Base-by-base conservation (phyloP, 2,797 vertebrate genomes). In the Micromesistius poutassou region DNA sequence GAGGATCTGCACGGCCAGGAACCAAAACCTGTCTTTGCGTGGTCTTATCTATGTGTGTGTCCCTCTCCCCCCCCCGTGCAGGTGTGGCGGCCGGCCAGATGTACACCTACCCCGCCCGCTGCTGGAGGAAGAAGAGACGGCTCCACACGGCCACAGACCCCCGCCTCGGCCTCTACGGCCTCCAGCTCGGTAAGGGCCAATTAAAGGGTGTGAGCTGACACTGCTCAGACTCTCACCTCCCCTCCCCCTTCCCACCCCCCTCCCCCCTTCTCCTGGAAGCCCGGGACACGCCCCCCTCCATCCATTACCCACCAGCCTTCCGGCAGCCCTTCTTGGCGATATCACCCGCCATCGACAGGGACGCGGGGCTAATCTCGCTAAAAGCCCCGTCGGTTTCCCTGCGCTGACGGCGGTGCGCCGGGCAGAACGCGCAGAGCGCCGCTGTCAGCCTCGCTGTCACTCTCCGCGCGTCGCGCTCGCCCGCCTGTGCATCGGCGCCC, bases 101-200 rank as follows among this genome's bases (percentile, higher is more conserved):
- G 86, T 98, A 98, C 87, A 97, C 96, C 0, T 98, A 98, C 87
- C 97, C 97, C 19, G 97, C 97, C 78, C 97, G 97, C 81, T 99
- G 97, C 92, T 99, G 97, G 97, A 95, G 96, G 78, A 99, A 98
- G 93, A 99, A 98, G 91, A 96, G 96, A 87, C 94, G 96, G 87
- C 95, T 98, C 83, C 96, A 98, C 87, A 95, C 96, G 4, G 91
- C 96, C 74, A 95, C 96, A 81, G 97, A 99, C 82, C 94, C 96
- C 46, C 95, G 95, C 76, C 93, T 99, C 86, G 95, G 96, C 78
- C 94, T 98, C 83, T 94, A 97, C 78, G 97, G 98, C 83, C 95
- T 99, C 76, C 96, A 97, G 87, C 95, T 97, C 30, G 97, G 97
- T 99, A 92, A 91, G 94, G 78, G 55, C 55, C 55, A 62, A 62